These are phyloP conservation scores for Spisula subtruncata DNA, from an alignment of 2,888 invertebrate species.

Conservation along the genomic window DNA sequence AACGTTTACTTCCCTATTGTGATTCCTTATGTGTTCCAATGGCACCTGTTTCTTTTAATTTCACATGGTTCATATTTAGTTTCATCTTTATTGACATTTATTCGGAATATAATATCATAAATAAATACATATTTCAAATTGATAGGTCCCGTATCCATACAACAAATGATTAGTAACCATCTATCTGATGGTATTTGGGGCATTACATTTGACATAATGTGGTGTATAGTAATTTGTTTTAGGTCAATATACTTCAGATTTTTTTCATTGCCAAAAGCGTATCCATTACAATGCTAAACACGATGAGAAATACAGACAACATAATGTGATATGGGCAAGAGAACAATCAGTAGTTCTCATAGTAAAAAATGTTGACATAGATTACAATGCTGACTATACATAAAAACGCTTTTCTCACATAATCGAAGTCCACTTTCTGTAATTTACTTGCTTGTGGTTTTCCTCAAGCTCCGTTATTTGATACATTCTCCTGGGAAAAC, in stretches of 20 bases:
- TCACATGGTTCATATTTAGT: background rate
- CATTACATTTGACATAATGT: too few species aligned
- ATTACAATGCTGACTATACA: too few species aligned
- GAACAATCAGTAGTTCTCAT: too few species aligned
- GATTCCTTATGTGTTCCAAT: background rate
- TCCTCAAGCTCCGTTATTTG: background rate
- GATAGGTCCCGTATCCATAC: background rate
- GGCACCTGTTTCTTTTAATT: background rate
- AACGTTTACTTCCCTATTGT: background rate
- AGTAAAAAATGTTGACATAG: too few species aligned
- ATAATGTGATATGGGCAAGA: too few species aligned
- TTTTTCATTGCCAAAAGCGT: too few species aligned
- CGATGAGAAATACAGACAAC: too few species aligned
- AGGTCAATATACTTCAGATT: too few species aligned
- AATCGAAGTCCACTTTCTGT: background rate
- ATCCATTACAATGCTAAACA: too few species aligned
- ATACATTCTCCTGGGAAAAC: background rate
- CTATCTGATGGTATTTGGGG: background rate
- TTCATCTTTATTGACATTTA: background rate
- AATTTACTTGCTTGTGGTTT: background rate
- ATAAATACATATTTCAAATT: background rate
- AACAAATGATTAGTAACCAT: background rate
- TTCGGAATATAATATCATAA: background rate
- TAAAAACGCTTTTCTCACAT: background rate
- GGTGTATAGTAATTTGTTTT: too few species aligned